Evolutionary conservation across 2,113 vertebrate species (phyloP).

Genomic region (Conger conger): DNA sequence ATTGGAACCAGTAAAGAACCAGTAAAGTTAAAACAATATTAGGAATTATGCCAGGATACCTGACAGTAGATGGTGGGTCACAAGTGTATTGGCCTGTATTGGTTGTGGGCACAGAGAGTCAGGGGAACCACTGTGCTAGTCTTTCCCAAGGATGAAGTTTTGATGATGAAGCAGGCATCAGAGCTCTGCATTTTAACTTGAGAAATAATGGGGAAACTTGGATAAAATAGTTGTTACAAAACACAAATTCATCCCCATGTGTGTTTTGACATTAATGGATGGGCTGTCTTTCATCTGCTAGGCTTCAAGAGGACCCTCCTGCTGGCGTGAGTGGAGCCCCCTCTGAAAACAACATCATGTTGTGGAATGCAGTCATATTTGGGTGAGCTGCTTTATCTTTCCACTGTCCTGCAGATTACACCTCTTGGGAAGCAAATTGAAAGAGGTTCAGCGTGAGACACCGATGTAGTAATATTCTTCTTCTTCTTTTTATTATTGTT

Average conservation of each 20-base stretch:
- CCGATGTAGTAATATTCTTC: no score
- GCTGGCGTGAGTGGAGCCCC: constrained; percentile 97
- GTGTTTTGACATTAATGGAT: not conserved
- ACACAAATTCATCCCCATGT: not conserved
- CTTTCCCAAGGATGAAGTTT: no score
- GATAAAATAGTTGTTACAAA: not conserved
- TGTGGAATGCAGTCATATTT: constrained; percentile 99
- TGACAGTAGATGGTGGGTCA: no score
- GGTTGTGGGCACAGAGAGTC: no score
- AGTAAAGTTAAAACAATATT: no score
- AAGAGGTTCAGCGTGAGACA: not conserved
- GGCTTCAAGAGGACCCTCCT: constrained; percentile 97
- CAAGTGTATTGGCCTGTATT: no score
- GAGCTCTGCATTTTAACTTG: no score
- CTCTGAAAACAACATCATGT: constrained; percentile 98
- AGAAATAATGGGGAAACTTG: not conserved
- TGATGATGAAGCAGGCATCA: no score
- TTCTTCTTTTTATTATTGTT: no score
- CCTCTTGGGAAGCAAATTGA: not conserved
- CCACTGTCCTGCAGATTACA: not conserved
- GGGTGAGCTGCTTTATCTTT: constrained; percentile 75
- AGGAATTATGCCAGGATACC: no score
- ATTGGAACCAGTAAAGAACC: no score
- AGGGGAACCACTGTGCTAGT: no score
- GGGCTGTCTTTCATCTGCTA: constrained; percentile 45